Conservation (phyloP, 2,888 invertebrate genomes). For the Pseudococcus longispinus region DNA sequence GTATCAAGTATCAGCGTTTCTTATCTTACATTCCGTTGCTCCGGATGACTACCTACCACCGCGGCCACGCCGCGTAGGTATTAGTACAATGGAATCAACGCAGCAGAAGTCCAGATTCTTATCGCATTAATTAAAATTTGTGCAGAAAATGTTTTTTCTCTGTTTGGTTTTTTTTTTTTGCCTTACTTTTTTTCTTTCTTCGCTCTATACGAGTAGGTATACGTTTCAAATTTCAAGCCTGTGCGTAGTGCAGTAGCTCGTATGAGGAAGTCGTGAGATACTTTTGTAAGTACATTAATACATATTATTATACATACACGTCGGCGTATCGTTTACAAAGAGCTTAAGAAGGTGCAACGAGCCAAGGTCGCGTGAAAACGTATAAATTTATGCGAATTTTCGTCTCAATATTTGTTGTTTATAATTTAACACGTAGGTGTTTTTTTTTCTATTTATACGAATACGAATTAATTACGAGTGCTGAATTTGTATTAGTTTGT, state of each 20-base stretch:
- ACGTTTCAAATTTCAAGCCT: neutral
- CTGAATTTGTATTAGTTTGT: too few relatives aligned
- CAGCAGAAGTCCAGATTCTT: neutral
- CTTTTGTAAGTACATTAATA: neutral
- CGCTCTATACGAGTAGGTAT: neutral
- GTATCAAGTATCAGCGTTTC: neutral
- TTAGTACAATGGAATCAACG: neutral
- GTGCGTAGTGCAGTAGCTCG: neutral
- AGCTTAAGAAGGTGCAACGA: neutral
- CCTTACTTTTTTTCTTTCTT: too few relatives aligned
- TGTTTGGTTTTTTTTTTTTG: neutral
- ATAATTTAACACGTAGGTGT: too few relatives aligned
- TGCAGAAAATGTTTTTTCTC: neutral
- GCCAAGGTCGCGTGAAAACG: too few relatives aligned
- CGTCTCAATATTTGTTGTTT: too few relatives aligned
- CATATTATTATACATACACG: neutral
- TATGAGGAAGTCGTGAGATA: neutral
- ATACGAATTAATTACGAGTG: too few relatives aligned
- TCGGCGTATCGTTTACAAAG: neutral
- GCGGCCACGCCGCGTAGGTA: neutral
- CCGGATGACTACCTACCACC: neutral
- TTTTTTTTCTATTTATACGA: too few relatives aligned
- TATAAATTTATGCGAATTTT: too few relatives aligned
- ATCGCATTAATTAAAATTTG: neutral
- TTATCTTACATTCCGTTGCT: neutral